phyloP scores from a whole-genome alignment of 2,113 vertebrate species.

The Tetrao urogallus region DNA sequence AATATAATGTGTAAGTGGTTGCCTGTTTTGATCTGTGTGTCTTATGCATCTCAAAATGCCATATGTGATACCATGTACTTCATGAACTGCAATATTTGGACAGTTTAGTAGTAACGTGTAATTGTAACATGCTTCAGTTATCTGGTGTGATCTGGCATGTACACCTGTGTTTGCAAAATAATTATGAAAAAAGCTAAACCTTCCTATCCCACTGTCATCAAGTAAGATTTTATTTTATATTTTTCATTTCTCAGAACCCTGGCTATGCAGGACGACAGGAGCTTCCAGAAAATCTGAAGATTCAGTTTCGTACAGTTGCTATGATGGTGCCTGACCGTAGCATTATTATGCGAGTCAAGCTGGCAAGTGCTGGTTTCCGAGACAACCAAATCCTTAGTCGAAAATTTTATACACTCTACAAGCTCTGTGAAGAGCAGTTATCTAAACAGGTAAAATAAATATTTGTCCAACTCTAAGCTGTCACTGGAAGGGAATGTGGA shows the following conservation, averaged over 20 bases:
- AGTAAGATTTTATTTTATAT: neutral
- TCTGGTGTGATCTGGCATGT: fast-evolving
- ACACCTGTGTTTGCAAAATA: neutral
- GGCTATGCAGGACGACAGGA: slow-evolving; percentile 78
- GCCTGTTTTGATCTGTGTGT: neutral
- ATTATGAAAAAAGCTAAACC: neutral
- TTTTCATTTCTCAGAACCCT: slow-evolving; percentile 63
- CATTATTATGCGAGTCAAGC: slow-evolving; percentile 79
- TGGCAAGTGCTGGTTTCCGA: slow-evolving; percentile 78
- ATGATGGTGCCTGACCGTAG: slow-evolving; percentile 80
- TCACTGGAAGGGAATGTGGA: neutral
- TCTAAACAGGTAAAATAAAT: slow-evolving; percentile 76
- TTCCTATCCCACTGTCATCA: neutral
- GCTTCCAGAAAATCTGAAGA: slow-evolving; percentile 78
- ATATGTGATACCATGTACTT: fast-evolving
- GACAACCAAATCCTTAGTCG: slow-evolving; percentile 76
- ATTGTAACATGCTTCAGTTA: neutral
- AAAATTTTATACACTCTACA: slow-evolving; percentile 78
- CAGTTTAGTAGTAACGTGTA: neutral
- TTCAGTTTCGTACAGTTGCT: slow-evolving; percentile 77
- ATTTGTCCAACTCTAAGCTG: slow-evolving; percentile 29
- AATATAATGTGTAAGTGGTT: neutral
- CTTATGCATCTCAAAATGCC: neutral
- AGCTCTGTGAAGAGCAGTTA: slow-evolving; percentile 79
- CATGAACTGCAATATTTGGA: neutral